A percentile compares a stretch with the other conserved stretches of the same genome.
Conservation (phyloP, 2,888 invertebrate species). For the Mesorhabditis belari region DNA sequence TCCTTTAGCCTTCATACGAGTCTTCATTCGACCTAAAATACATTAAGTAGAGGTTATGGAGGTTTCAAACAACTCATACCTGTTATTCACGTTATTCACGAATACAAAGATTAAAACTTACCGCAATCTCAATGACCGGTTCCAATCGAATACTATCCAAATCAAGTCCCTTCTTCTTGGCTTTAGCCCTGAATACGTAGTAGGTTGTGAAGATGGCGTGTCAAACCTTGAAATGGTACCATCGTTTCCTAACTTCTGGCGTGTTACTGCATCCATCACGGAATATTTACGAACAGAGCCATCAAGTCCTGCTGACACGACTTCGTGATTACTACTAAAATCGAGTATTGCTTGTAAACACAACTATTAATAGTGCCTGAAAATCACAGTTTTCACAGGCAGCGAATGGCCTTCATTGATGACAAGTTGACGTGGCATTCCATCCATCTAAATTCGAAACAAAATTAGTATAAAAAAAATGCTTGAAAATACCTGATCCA, state of each 20-base stretch:
- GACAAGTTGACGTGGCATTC: constrained; percentile 56
- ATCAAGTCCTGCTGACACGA: constrained; percentile 40
- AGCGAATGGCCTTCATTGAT: constrained; percentile 54
- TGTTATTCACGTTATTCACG: background rate
- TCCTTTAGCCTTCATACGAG: constrained; percentile 7
- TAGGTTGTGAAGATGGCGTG: constrained; percentile 1
- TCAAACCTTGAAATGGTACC: constrained; percentile 26
- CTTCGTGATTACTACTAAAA: constrained; percentile 3
- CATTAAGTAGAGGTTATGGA: background rate
- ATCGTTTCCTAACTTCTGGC: constrained; percentile 40
- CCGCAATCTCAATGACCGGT: constrained; percentile 40
- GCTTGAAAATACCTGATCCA: too few species aligned
- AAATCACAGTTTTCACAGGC: constrained; percentile 39
- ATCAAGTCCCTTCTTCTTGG: constrained; percentile 15
- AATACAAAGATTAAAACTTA: constrained; percentile 11
- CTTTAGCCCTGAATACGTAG: constrained; percentile 18
- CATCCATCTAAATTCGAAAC: constrained; percentile 64
- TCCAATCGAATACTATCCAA: constrained; percentile 16
- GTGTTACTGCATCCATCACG: constrained; percentile 25
- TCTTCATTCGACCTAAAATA: constrained; percentile 3
- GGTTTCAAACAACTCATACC: constrained; percentile 7
- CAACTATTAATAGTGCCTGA: background rate
- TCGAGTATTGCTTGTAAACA: background rate
- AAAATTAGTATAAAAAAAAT: background rate
- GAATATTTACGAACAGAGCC: constrained; percentile 41